phyloP scores from a whole-genome alignment of 1,140 invertebrate genomes.

The Panagrolaimus sp. region DNA sequence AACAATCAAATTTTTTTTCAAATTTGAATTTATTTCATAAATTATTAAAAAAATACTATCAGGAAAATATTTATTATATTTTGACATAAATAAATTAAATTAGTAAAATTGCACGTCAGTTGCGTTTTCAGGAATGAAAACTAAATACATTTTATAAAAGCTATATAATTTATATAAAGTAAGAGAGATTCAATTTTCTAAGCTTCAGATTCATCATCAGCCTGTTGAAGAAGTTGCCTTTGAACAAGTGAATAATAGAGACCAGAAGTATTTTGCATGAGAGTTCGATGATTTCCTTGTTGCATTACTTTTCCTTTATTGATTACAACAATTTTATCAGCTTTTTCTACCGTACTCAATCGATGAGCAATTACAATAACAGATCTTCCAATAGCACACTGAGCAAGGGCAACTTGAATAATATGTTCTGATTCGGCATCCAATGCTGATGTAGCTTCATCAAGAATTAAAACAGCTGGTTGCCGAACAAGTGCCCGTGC shows the following conservation, averaged over 20 bases:
- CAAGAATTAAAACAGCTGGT: constrained; percentile 50
- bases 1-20: too few relatives aligned
- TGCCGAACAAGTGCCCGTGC: constrained; percentile 53
- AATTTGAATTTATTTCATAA: too few relatives aligned
- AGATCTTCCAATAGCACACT: constrained; percentile 56
- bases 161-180: too few relatives aligned
- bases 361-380: constrained; percentile 63
- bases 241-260: constrained; percentile 41
- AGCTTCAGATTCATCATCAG: constrained; percentile 6
- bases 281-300: constrained; percentile 31
- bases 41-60: too few relatives aligned
- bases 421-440: constrained; percentile 38
- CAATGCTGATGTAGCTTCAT: constrained; percentile 48
- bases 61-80: too few relatives aligned
- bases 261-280: constrained; percentile 37
- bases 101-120: too few relatives aligned
- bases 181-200: not conserved
- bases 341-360: constrained; percentile 59
- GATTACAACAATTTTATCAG: constrained; percentile 59
- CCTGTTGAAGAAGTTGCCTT: constrained; percentile 24
- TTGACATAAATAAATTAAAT: too few relatives aligned
- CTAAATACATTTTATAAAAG: too few relatives aligned
- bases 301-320: constrained; percentile 55
- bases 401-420: constrained; percentile 38
- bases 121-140: too few relatives aligned